Evolutionary conservation across 1,140 invertebrate genomes (phyloP).

Genomic region (Prorops nasuta): DNA sequence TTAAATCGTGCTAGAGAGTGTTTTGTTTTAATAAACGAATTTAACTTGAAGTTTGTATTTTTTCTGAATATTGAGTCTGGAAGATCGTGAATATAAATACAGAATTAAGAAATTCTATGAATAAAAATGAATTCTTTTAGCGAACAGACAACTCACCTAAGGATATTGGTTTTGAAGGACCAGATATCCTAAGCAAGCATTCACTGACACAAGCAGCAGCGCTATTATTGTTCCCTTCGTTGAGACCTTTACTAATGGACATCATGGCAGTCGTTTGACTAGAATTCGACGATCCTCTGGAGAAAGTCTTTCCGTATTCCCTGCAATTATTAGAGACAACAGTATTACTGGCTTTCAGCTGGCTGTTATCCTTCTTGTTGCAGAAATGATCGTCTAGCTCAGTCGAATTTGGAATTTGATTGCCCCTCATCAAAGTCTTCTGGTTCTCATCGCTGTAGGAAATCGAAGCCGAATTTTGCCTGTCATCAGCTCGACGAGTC

Average conservation of each 20-base stretch:
- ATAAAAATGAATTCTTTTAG: conserved; percentile 5
- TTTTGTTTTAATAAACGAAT: no score
- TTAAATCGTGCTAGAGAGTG: no score
- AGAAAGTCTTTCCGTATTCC: conserved; percentile 21
- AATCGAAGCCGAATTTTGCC: conserved; percentile 33
- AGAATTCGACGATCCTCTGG: conserved; percentile 38
- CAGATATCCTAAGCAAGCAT: conserved; percentile 20
- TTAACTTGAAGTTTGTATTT: no score
- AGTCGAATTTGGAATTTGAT: not conserved
- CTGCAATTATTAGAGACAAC: no score
- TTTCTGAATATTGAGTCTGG: no score
- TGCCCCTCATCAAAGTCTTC: not conserved
- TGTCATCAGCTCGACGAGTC: no score
- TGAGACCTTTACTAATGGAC: conserved; percentile 40
- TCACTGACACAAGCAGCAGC: conserved; percentile 13
- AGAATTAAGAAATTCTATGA: not conserved
- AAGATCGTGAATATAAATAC: not conserved
- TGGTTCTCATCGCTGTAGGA: conserved; percentile 42
- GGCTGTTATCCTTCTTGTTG: not conserved
- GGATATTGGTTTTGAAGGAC: conserved; percentile 26
- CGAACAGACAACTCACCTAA: no score
- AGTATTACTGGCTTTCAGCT: no score
- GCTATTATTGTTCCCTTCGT: conserved; percentile 35
- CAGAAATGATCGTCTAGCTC: not conserved
- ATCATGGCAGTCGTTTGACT: conserved; percentile 50